Conservation (phyloP, 2,888 invertebrate species). For the Peribatodes rhomboidaria region DNA sequence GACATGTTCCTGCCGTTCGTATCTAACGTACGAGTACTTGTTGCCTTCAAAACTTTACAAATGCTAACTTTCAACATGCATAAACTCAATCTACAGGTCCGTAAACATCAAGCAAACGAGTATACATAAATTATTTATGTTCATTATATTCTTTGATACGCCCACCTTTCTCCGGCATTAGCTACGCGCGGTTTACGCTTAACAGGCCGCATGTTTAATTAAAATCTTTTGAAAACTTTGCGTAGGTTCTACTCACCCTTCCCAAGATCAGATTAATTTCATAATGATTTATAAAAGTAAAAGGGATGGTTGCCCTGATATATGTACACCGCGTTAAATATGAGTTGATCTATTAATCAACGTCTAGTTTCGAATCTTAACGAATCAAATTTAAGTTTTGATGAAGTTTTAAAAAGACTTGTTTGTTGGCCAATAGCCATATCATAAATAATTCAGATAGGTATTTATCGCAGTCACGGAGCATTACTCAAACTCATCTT, state of each 20-base stretch:
- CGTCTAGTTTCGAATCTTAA: not conserved
- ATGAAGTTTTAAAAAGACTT: constrained; percentile 5
- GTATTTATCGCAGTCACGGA: constrained; percentile 21
- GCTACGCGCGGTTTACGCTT: constrained; percentile 25
- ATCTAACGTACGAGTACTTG: constrained; percentile 50
- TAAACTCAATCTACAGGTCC: constrained; percentile 44
- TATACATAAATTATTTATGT: constrained; percentile 4
- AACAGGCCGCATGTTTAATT: constrained; percentile 42
- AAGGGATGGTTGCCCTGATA: constrained; percentile 19
- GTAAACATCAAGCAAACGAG: constrained; percentile 8
- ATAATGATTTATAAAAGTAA: constrained; percentile 22
- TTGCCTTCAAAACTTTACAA: constrained; percentile 60
- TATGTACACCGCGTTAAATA: constrained; percentile 1
- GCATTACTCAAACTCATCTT: constrained; percentile 27
- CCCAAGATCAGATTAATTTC: constrained; percentile 42
- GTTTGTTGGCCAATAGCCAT: not conserved
- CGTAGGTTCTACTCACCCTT: constrained; percentile 29
- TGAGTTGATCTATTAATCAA: constrained; percentile 10
- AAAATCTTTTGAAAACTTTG: constrained; percentile 46
- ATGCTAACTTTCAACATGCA: constrained; percentile 50
- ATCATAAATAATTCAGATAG: constrained; percentile 20
- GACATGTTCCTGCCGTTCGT: constrained; percentile 37
- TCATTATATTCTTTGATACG: constrained; percentile 13
- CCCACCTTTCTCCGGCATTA: constrained; percentile 17
- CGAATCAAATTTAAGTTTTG: constrained; percentile 7